Evolutionary conservation across 1,140 invertebrate genomes (phyloP).

Genomic region (Dufourea novaeangliae): DNA sequence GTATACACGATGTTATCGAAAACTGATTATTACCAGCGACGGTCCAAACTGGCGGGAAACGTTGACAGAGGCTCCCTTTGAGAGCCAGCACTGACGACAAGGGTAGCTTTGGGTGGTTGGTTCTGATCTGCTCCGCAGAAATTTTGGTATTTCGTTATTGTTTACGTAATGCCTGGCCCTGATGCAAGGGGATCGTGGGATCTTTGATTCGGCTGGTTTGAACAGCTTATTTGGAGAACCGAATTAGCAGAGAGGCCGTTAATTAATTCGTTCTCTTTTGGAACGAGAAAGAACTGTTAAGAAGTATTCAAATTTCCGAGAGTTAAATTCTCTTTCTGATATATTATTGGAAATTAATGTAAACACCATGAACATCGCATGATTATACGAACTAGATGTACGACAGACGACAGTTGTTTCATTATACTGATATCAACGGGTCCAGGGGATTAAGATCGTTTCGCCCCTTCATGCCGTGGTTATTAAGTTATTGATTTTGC

Average conservation of each 20-base stretch:
- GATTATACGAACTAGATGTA: not conserved
- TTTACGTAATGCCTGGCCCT: not conserved
- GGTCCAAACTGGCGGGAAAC: constrained; percentile 28
- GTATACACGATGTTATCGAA: constrained; percentile 53
- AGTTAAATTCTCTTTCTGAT: not conserved
- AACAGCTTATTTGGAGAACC: not conserved
- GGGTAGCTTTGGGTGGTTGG: not conserved
- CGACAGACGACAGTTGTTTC: constrained; percentile 23
- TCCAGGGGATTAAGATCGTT: not conserved
- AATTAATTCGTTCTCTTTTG: not conserved
- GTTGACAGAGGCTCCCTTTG: constrained; percentile 26
- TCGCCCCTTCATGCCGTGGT: not conserved
- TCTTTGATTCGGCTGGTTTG: not conserved
- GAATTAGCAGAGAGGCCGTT: not conserved
- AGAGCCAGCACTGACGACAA: not conserved
- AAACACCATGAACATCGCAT: not conserved
- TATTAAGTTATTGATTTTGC: constrained; percentile 46
- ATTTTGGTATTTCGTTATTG: constrained; percentile 25
- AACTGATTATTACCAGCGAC: constrained; percentile 45
- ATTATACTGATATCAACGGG: not conserved
- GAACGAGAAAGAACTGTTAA: too few relatives aligned
- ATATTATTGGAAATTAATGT: not conserved
- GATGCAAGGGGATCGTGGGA: not conserved
- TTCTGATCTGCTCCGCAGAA: not conserved
- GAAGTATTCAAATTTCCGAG: too few relatives aligned